phyloP scores from a whole-genome alignment of 2,797 vertebrate species.

The Threskiornis aethiopicus region DNA sequence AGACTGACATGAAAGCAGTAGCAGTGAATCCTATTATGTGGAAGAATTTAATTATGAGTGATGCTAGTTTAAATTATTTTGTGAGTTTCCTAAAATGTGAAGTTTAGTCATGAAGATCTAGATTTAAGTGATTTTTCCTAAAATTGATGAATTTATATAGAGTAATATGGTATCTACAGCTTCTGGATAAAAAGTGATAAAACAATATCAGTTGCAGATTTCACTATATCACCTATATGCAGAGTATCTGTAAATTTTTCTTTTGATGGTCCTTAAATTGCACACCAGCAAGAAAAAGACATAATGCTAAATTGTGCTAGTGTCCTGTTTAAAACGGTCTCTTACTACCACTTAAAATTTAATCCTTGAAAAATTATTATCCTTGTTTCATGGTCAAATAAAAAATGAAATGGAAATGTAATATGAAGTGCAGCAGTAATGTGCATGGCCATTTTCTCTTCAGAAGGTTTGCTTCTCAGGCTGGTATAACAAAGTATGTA shows the following conservation, averaged over 20 bases:
- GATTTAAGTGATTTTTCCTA: not conserved
- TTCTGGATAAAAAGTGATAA: constrained; percentile 16
- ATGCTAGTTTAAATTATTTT: constrained; percentile 38
- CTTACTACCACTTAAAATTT: not conserved
- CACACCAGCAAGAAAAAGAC: not conserved
- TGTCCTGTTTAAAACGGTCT: not conserved
- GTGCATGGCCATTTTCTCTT: not conserved
- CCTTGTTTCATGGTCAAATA: not conserved
- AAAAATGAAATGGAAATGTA: not conserved
- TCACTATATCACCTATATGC: constrained; percentile 12
- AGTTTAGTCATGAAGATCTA: constrained; percentile 10
- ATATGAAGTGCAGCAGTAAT: not conserved
- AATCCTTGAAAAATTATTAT: constrained; percentile 44
- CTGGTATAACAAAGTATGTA: not conserved
- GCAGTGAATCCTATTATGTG: not conserved
- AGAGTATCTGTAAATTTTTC: not conserved
- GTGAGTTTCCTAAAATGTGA: constrained; percentile 8
- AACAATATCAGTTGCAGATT: not conserved
- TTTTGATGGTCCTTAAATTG: not conserved
- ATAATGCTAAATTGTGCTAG: not conserved
- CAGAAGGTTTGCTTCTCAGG: not conserved
- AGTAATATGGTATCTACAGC: not conserved
- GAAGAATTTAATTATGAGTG: not conserved
- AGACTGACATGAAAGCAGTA: not conserved
- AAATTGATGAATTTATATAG: not conserved